Conservation (phyloP, 2,797 vertebrate genomes). For the Macropodus opercularis region DNA sequence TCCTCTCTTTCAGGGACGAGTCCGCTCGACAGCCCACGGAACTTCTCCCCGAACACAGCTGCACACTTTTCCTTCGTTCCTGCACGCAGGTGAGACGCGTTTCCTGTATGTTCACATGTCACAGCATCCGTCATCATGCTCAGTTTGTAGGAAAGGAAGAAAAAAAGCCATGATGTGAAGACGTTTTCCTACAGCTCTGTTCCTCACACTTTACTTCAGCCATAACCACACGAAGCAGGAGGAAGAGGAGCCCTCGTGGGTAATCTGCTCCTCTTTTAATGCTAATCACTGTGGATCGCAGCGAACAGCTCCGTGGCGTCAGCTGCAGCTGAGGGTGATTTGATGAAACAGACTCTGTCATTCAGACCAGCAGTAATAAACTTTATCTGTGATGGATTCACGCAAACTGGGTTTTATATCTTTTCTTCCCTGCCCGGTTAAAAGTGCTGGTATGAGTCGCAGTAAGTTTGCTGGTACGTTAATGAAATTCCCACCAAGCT, state of each 20-base stretch:
- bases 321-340: slow-evolving; percentile 11
- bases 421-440: too few relatives aligned
- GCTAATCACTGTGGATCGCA: background rate
- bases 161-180: background rate
- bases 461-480: background rate
- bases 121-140: too few relatives aligned
- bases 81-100: slow-evolving; percentile 89
- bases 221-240: background rate
- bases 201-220: background rate
- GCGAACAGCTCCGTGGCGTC: slow-evolving; percentile 2
- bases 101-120: background rate
- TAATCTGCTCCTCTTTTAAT: slow-evolving; percentile 1
- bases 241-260: background rate
- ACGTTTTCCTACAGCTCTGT: background rate
- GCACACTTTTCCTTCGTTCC: slow-evolving; percentile 97
- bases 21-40: slow-evolving; percentile 95
- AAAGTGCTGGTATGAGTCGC: background rate
- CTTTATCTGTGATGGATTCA: slow-evolving; percentile 25
- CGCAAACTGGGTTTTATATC: too few relatives aligned
- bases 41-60: slow-evolving; percentile 95
- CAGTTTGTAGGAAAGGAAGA: too few relatives aligned
- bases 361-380: slow-evolving; percentile 50
- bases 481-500: background rate
- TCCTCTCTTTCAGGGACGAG: slow-evolving; percentile 86
- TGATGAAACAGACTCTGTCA: slow-evolving; percentile 43